Evolutionary conservation across 2,888 invertebrate species (phyloP), one percentile per base, ranked within the genome.

Genomic region (Thera obeliscata): DNA sequence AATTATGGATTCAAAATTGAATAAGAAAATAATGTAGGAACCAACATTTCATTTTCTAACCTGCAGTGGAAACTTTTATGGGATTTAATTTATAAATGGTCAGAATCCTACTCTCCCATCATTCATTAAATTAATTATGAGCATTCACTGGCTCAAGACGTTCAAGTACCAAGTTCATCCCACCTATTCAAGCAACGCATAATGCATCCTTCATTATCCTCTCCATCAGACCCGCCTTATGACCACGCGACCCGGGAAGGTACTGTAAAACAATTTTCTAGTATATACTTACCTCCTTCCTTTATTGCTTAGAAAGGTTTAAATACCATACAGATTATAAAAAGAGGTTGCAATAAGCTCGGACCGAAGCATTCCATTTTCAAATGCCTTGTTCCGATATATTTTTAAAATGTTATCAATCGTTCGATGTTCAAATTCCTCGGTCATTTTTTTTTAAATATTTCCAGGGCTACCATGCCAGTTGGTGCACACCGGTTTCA

Each of bases 221-320:
- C 83, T 83, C 84, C 77, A 81, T 85, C 84, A 82, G 73, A 59
- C 72, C 73, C 70, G 74, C 75, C 80, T 77, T 74, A 72, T 79
- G 80, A 80, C 81, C 80, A 76, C 65, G 67, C 68, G 81, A 81
- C 78, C 79, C 77, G 73, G 82, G 79, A 83, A 82, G 76, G 22
- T 22, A 22, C 6, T 38, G 43, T 46, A 2, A 43, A 9, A 64
- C 52, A 49, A 36, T n/a, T 46, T 35, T 55, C 2, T 38, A 52
- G 8, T 7, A 46, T 7, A 41, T 7, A 7, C 7, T 41, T 38
- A 5, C 6, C 41, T 41, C 5, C 41, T 5, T 41, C 5, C 41
- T 41, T 41, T 41, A 41, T 41, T 7, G 41, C 41, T 5, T 41
- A 41, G 7, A 41, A 41, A 41, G 41, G 1, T 41, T 41, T 3